These are phyloP conservation scores for Beris morrisii DNA, from an alignment of 2,888 invertebrate genomes.

Conservation along the genomic window DNA sequence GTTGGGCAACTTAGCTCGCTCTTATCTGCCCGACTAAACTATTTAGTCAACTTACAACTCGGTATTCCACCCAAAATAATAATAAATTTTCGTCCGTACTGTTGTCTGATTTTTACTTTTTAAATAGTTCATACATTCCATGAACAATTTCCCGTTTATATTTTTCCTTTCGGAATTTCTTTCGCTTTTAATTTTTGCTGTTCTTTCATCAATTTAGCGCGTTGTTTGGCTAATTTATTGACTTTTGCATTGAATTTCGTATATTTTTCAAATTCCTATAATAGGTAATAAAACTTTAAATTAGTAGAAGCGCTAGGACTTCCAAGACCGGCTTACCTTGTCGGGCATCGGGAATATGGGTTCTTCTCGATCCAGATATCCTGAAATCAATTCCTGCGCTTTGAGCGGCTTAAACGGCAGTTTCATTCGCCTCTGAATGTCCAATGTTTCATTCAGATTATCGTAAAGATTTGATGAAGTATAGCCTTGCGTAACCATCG, in stretches of 20 bases:
- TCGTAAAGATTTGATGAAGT: slow-evolving; percentile 52
- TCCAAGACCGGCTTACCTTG: neutral
- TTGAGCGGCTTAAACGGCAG: slow-evolving; percentile 43
- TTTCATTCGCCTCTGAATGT: slow-evolving; percentile 46
- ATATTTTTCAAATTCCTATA: slow-evolving; percentile 39
- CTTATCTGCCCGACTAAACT: too few species aligned
- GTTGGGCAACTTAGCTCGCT: too few species aligned
- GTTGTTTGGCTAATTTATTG: slow-evolving; percentile 37
- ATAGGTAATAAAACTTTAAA: neutral
- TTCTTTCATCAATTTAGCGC: slow-evolving; percentile 36
- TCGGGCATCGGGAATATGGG: slow-evolving; percentile 44
- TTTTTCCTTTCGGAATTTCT: slow-evolving; percentile 1
- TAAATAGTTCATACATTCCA: neutral
- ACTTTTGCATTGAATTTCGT: slow-evolving; percentile 38
- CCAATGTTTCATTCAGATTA: slow-evolving; percentile 46
- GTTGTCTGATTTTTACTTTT: too few species aligned
- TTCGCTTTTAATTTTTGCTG: slow-evolving; percentile 16
- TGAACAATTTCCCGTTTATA: neutral
- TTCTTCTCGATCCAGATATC: slow-evolving; percentile 43
- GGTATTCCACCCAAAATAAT: too few species aligned
- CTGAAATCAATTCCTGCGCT: slow-evolving; percentile 48
- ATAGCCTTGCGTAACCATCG: slow-evolving; percentile 49
- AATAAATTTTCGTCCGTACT: too few species aligned
- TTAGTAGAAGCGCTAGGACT: neutral
- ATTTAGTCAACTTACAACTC: too few species aligned